These are phyloP conservation scores for Poeciliopsis presidionis DNA, from an alignment of 2,797 vertebrate species.

Conservation along the genomic window DNA sequence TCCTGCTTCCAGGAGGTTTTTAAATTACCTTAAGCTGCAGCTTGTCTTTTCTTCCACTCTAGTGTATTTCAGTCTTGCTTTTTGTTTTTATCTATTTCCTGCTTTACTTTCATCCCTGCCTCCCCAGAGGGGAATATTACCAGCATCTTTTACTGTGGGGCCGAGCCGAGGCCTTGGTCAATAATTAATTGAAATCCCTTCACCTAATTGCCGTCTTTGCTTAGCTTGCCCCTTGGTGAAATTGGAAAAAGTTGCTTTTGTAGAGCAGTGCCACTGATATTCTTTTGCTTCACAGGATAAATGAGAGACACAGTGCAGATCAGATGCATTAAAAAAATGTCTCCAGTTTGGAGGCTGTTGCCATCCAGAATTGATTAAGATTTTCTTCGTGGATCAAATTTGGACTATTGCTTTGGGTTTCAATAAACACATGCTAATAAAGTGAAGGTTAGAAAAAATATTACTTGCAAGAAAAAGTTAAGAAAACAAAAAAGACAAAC, in stretches of 20 bases:
- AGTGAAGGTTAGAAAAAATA: background rate
- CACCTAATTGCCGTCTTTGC: conserved; percentile 63
- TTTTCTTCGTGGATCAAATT: background rate
- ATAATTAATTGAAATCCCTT: conserved; percentile 76
- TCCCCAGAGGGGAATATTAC: conserved; percentile 66
- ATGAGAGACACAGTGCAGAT: conserved; percentile 40
- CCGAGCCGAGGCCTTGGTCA: conserved; percentile 54
- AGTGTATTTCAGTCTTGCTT: conserved; percentile 13
- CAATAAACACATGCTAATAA: background rate
- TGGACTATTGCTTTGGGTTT: background rate
- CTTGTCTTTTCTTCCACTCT: conserved; percentile 30
- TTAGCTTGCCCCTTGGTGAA: conserved; percentile 45
- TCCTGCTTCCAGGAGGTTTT: conserved; percentile 15
- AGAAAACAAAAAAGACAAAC: background rate
- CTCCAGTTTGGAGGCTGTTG: conserved; percentile 17
- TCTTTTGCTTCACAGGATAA: conserved; percentile 57
- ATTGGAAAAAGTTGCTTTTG: conserved; percentile 57
- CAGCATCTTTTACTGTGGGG: conserved; percentile 46
- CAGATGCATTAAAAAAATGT: conserved; percentile 36
- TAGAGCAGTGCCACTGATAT: conserved; percentile 28
- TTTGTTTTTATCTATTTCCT: conserved; percentile 35
- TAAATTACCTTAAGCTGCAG: conserved; percentile 31
- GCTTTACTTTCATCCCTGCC: conserved; percentile 43
- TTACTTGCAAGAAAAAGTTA: background rate
- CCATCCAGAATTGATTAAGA: conserved; percentile 10